These are phyloP conservation scores for Idaea dimidiata DNA, from an alignment of 2,888 invertebrate species.

Conservation along the genomic window DNA sequence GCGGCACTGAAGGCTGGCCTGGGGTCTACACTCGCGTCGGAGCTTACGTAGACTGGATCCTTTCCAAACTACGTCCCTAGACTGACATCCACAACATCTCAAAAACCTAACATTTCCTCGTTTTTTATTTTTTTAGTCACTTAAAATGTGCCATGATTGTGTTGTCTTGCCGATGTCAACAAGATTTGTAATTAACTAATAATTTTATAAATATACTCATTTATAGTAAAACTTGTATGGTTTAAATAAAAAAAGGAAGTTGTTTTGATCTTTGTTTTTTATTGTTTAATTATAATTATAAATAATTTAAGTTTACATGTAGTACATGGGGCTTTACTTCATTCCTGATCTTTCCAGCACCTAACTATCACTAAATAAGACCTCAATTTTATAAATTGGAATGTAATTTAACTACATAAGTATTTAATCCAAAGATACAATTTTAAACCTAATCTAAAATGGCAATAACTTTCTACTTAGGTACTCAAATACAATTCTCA, in stretches of 20 bases:
- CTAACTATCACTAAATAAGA: slow-evolving; percentile 31
- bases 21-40: slow-evolving; percentile 86
- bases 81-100: slow-evolving; percentile 11
- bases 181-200: slow-evolving; percentile 10
- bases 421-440: background rate
- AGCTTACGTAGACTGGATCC: slow-evolving; percentile 84
- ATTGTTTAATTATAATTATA: slow-evolving; percentile 15
- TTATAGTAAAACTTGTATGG: slow-evolving; percentile 8
- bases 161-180: slow-evolving; percentile 28
- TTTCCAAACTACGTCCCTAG: slow-evolving; percentile 77
- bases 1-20: slow-evolving; percentile 81
- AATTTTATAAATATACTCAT: slow-evolving; percentile 20
- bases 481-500: background rate
- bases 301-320: slow-evolving; percentile 42
- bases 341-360: slow-evolving; percentile 32
- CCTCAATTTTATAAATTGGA: slow-evolving; percentile 4
- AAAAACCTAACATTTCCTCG: background rate
- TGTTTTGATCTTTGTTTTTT: slow-evolving; percentile 11
- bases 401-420: background rate
- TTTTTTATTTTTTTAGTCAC: slow-evolving; percentile 29
- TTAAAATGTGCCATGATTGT: slow-evolving; percentile 34
- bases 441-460: background rate
- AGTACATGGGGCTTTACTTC: slow-evolving; percentile 27
- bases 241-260: slow-evolving; percentile 15
- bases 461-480: background rate